Evolutionary conservation across 2,797 vertebrate genomes (phyloP).

Genomic region (Loris lydekkerianus): DNA sequence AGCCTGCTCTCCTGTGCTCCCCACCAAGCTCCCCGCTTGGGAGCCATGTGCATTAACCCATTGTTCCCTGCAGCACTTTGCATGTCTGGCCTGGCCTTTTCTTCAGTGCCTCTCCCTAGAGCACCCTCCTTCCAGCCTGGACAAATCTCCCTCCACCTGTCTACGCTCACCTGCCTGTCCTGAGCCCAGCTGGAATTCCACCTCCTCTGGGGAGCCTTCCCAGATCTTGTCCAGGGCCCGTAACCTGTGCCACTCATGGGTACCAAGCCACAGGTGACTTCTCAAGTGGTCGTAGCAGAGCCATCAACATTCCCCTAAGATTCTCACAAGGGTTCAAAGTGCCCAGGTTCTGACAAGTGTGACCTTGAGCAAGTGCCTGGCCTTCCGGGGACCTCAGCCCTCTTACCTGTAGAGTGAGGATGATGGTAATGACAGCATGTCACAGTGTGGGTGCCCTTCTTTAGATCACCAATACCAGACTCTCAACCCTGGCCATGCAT

Average conservation of each 20-base stretch:
- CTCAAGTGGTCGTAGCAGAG: not conserved
- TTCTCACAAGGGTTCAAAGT: rapidly evolving
- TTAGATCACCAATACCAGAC: rapidly evolving
- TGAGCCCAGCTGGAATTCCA: not conserved
- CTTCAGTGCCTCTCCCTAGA: rapidly evolving
- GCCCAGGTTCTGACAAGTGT: not conserved
- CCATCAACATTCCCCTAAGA: rapidly evolving
- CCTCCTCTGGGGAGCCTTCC: not conserved
- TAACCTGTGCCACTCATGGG: not conserved
- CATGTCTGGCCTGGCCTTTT: rapidly evolving
- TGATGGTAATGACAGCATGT: rapidly evolving
- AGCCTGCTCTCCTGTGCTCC: not conserved
- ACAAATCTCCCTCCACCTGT: rapidly evolving
- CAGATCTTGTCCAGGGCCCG: not conserved
- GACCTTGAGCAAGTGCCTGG: not conserved
- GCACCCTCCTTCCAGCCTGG: not conserved
- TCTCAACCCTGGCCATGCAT: rapidly evolving
- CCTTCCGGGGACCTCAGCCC: not conserved
- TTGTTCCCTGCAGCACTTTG: not conserved
- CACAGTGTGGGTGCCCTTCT: rapidly evolving
- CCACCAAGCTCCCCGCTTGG: not conserved
- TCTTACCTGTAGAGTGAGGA: not conserved
- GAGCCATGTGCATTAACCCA: not conserved
- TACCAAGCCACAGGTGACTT: not conserved
- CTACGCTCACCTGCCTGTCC: not conserved